These are phyloP conservation scores for Tachysurus vachellii DNA, from an alignment of 2,113 vertebrate species.

Conservation along the genomic window DNA sequence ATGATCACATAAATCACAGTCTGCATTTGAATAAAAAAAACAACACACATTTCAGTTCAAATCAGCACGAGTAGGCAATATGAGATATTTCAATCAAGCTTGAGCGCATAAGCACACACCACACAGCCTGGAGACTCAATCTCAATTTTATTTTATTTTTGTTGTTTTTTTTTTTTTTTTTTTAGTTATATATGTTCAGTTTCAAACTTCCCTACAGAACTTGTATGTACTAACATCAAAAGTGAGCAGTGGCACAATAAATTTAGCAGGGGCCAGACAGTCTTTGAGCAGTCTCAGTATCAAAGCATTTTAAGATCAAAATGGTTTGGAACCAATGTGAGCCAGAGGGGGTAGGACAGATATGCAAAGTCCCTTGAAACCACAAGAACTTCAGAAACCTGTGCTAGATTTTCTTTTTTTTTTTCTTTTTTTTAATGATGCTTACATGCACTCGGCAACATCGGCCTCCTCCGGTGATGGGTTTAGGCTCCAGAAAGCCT, in stretches of 20 bases:
- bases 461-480: neutral
- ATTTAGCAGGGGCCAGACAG: neutral
- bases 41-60: neutral
- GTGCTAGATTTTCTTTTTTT: neutral
- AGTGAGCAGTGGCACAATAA: slow-evolving; percentile 20
- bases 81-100: slow-evolving; percentile 3
- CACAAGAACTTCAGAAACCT: slow-evolving; percentile 19
- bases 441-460: slow-evolving; percentile 1
- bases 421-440: neutral
- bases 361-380: slow-evolving; percentile 32
- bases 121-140: neutral
- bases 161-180: neutral
- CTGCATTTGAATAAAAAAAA: neutral
- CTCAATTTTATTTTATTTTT: neutral
- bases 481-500: slow-evolving; percentile 10
- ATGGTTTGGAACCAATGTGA: slow-evolving; percentile 27
- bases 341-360: slow-evolving; percentile 20
- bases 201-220: slow-evolving; percentile 15
- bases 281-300: slow-evolving; percentile 22
- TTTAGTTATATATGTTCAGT: neutral
- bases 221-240: slow-evolving; percentile 26
- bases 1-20: neutral
- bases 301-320: slow-evolving; percentile 34
- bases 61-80: neutral
- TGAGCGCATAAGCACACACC: neutral